phyloP scores from a whole-genome alignment of 2,888 invertebrate species.

The Adelognathus sp. region DNA sequence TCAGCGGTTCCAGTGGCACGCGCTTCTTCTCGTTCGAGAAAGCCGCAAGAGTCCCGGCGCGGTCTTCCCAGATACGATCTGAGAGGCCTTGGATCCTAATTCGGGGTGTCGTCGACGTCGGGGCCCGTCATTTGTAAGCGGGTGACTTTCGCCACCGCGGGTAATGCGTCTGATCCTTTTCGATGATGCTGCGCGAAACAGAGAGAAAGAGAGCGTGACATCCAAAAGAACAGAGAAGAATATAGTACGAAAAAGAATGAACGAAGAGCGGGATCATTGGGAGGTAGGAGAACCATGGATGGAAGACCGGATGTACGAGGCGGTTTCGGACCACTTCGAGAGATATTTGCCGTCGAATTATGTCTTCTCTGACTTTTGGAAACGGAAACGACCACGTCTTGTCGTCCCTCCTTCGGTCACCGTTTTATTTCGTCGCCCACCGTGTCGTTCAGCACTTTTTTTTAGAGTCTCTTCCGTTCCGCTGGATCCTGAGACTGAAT shows the following conservation, averaged over 20 bases:
- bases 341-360: constrained; percentile 32
- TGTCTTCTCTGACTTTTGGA: constrained; percentile 17
- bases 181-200: constrained; percentile 9
- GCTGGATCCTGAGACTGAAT: neutral
- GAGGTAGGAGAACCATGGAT: neutral
- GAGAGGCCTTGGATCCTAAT: constrained; percentile 73
- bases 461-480: neutral
- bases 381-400: constrained; percentile 14
- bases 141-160: constrained; percentile 70
- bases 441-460: neutral
- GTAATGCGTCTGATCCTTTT: constrained; percentile 46
- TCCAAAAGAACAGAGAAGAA: neutral
- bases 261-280: constrained; percentile 6
- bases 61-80: constrained; percentile 70
- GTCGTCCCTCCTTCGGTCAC: neutral
- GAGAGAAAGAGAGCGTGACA: constrained; percentile 6
- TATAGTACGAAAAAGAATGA: neutral
- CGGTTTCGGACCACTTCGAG: constrained; percentile 10
- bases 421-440: neutral
- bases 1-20: constrained; percentile 60
- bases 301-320: constrained; percentile 18
- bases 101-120: constrained; percentile 69
- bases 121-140: constrained; percentile 75
- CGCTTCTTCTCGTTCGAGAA: constrained; percentile 57
- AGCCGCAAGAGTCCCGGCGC: constrained; percentile 9